Evolutionary conservation across 2,888 invertebrate species (phyloP).

Genomic region (Ypsolopha sequella): DNA sequence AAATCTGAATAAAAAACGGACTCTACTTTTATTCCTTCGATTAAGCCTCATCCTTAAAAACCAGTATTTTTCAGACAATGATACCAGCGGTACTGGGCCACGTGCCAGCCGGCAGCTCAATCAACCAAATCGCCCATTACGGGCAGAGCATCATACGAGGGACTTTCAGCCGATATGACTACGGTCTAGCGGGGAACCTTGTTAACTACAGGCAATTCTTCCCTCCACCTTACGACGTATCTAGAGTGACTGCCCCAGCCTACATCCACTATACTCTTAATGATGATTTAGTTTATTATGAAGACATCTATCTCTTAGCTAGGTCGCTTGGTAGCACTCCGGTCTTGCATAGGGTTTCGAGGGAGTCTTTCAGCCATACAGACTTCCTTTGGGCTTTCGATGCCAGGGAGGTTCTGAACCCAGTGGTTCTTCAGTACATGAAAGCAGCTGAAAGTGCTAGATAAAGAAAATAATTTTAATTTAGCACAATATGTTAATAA

Average conservation of each 20-base stretch:
- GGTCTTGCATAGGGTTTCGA: conserved; percentile 11
- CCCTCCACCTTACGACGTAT: conserved; percentile 31
- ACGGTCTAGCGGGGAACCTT: conserved; percentile 21
- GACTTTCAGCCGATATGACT: conserved; percentile 30
- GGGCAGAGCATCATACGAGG: conserved; percentile 27
- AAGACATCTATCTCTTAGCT: conserved; percentile 21
- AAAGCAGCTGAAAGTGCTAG: too few relatives aligned
- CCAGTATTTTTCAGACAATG: conserved; percentile 26
- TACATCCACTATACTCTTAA: conserved; percentile 28
- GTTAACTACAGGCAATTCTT: conserved; percentile 19
- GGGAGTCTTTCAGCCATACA: conserved; percentile 26
- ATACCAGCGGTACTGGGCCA: conserved; percentile 32
- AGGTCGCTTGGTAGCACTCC: conserved; percentile 19
- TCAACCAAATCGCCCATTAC: conserved; percentile 35
- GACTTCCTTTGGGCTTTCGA: conserved; percentile 35
- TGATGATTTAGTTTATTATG: conserved; percentile 21
- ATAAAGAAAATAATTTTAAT: too few relatives aligned
- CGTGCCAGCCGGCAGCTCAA: conserved; percentile 32
- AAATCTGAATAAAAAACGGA: too few relatives aligned
- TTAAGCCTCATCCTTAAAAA: too few relatives aligned
- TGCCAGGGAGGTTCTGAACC: conserved; percentile 11
- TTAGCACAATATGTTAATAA: too few relatives aligned
- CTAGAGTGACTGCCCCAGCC: conserved; percentile 19
- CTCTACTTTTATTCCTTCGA: too few relatives aligned
- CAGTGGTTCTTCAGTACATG: too few relatives aligned